phyloP scores from a whole-genome alignment of 2,113 vertebrate genomes.

The Chionodraco myersi region DNA sequence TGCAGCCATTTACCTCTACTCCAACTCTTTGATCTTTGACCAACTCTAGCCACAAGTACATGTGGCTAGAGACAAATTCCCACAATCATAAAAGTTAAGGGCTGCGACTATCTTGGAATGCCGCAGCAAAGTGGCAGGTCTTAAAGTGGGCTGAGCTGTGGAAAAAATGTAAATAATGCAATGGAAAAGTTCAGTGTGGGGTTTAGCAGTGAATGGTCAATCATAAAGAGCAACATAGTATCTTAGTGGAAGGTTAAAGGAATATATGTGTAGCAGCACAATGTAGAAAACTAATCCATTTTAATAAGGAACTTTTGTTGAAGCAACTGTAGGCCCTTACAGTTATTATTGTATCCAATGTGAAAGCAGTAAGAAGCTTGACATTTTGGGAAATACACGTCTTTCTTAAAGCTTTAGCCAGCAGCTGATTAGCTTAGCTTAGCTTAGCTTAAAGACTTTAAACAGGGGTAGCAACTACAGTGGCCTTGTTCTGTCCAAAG shows the following conservation, averaged over 20 bases:
- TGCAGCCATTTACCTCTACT: neutral
- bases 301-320: neutral
- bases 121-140: conserved; percentile 18
- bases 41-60: neutral
- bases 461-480: neutral
- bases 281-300: neutral
- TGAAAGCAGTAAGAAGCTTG: neutral
- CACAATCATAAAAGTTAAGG: conserved; percentile 12
- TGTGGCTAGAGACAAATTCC: conserved; percentile 28
- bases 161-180: conserved; percentile 44
- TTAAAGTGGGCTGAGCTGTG: conserved; percentile 31
- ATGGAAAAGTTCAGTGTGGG: neutral
- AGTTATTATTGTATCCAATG: neutral
- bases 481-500: neutral
- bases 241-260: neutral
- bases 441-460: conserved; percentile 8
- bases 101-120: conserved; percentile 36
- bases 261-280: neutral
- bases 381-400: neutral
- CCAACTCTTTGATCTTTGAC: conserved; percentile 17
- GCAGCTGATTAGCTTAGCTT: neutral
- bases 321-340: neutral
- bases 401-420: neutral
- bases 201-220: neutral
- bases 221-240: neutral